Conservation (phyloP, 2,888 invertebrate genomes). For the Fragum sueziense region DNA sequence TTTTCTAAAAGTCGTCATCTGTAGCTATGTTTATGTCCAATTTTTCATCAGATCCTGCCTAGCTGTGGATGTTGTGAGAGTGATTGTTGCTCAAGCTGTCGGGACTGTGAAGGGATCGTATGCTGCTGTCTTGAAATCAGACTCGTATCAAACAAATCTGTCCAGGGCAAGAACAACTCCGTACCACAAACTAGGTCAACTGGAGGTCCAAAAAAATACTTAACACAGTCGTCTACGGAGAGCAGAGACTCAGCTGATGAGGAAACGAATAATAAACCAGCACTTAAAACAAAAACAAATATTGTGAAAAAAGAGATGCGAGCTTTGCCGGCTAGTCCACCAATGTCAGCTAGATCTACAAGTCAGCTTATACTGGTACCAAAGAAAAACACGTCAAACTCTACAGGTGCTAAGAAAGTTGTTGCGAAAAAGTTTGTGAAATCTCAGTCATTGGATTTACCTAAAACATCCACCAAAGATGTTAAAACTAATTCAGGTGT, state of each 20-base stretch:
- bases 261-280: neutral
- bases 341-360: constrained; percentile 29
- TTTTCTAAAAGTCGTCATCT: no score
- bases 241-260: neutral
- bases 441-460: neutral
- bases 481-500: neutral
- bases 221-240: neutral
- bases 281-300: neutral
- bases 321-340: constrained; percentile 10
- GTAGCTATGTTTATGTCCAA: no score
- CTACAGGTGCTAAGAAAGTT: neutral
- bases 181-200: neutral
- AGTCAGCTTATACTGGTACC: constrained; percentile 26
- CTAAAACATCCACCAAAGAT: neutral
- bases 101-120: constrained; percentile 42
- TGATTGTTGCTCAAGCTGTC: constrained; percentile 41
- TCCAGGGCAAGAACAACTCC: neutral
- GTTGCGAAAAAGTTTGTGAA: neutral
- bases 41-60: neutral
- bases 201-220: neutral
- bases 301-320: neutral
- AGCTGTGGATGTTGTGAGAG: constrained; percentile 16
- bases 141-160: constrained; percentile 38
- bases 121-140: constrained; percentile 59
- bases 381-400: neutral